Percentiles rank a stretch among this genome's conserved stretches.
These are phyloP conservation scores for Diadema setosum DNA, from an alignment of 35 echinoderm and acorn worm genomes.

Conservation along the genomic window DNA sequence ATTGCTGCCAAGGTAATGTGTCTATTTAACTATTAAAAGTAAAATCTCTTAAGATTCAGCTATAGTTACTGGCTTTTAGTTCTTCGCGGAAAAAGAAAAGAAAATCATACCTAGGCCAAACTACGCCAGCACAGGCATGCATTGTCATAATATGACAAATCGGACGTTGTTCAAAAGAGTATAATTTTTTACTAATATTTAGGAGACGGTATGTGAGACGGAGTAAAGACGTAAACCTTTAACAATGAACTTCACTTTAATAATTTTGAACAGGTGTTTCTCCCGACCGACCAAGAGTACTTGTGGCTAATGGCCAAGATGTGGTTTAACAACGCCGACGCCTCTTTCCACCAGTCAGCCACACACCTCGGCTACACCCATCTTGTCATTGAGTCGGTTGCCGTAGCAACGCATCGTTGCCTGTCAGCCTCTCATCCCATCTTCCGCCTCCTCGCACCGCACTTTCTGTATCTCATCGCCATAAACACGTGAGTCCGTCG, in stretches of 20 bases:
- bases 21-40: no score
- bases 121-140: no score
- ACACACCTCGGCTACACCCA: constrained; percentile 84
- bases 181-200: neutral
- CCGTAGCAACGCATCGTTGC: constrained; percentile 67
- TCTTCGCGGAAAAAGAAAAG: no score
- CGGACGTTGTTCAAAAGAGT: neutral
- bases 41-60: no score
- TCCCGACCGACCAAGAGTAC: constrained; percentile 82
- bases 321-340: constrained; percentile 91
- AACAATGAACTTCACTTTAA: no score
- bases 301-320: constrained; percentile 87
- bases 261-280: constrained; percentile 37
- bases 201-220: neutral
- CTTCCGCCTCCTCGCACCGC: constrained; percentile 71
- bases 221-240: no score
- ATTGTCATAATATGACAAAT: no score
- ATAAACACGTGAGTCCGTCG: constrained; percentile 83
- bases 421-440: constrained; percentile 81
- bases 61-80: no score
- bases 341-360: constrained; percentile 71
- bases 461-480: constrained; percentile 72
- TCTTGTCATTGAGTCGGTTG: constrained; percentile 73
- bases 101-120: no score
- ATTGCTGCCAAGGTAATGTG: no score